Base-by-base conservation (phyloP, 2,113 vertebrate genomes). In the Ptilorrhoa leucosticta region DNA sequence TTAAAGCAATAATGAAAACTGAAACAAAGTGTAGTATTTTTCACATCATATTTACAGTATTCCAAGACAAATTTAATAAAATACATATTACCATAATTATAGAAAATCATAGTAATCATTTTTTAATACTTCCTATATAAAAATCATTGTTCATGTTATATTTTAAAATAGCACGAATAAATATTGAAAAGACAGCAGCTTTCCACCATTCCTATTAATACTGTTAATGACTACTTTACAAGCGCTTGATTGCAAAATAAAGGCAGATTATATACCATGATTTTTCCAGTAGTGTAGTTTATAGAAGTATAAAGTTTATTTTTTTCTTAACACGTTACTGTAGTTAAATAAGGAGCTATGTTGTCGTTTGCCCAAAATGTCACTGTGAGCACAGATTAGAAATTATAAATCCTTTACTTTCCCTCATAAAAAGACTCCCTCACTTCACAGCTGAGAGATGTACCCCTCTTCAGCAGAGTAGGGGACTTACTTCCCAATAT, bases 201-300 rank as follows among this genome's bases (percentile, higher is more conserved):
- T 85, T 85, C 51, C 1, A 10, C 40, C 48, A 92, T 73, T 51
- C 10, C 56, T 64, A 28, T 72, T 89, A 79, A 85, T 77, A 93
- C 64, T 89, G 56, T 60, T 94, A 92, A 66, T 24, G 70, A 69
- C 50, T 90, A 78, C 72, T 97, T 94, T 83, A 87, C 64, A 94
- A 85, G 44, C 65, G 15, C 61, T 82, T 77, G 61, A 83, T 61
- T 88, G 45, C 58, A 89, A 97, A 60, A 95, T 50, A 96, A 93
- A 97, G 87, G 58, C 65, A 89, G 79, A 94, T 68, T 48, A 89
- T 10, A 86, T 27, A 94, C 45, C 15, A 76, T 44, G n/a, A 72
- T 75, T 91, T 44, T 66, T 91, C 45, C 57, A 95, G 70, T 37
- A 96, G n/a, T 86, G 24, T 84, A 53, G 94, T 53, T 79, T 96